A percentile compares a stretch with the other conserved stretches of the same genome.
Evolutionary conservation across 2,888 invertebrate species (phyloP).

Genomic region (Tanypteryx hageni): DNA sequence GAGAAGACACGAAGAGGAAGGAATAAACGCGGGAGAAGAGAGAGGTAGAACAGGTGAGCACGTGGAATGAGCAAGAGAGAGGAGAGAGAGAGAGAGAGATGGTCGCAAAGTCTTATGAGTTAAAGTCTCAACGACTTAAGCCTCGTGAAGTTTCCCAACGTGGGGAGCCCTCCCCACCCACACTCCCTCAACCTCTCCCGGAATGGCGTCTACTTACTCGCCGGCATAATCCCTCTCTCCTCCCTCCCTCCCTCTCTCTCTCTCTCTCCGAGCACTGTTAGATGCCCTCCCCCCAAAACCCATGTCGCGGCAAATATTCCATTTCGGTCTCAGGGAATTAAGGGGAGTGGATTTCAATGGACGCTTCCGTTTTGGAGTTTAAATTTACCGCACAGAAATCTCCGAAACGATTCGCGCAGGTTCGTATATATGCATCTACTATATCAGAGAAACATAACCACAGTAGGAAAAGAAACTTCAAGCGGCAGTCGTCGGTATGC

Average conservation of each 20-base stretch:
- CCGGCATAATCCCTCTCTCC: background rate
- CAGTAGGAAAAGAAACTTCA: background rate
- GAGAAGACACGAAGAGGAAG: background rate
- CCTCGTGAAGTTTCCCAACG: slow-evolving; percentile 1
- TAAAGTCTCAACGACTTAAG: slow-evolving; percentile 21
- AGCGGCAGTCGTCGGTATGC: background rate
- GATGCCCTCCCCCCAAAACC: background rate
- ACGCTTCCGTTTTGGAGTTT: background rate
- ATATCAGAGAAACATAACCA: background rate
- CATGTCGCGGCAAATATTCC: background rate
- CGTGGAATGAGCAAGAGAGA: background rate
- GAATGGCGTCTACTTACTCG: background rate
- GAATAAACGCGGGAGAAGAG: background rate
- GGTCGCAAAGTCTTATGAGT: slow-evolving; percentile 13
- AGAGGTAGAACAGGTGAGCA: background rate
- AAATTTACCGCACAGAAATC: background rate
- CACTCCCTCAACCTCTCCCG: background rate
- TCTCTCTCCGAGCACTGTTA: background rate
- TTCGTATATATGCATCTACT: too few species aligned
- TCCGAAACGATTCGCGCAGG: background rate
- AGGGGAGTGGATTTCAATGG: background rate
- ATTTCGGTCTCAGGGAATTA: background rate
- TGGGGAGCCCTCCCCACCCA: background rate
- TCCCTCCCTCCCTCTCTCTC: background rate
- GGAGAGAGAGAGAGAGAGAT: background rate